Evolutionary conservation across 2,113 vertebrate species (phyloP).

Genomic region (Paradoxurus hermaphroditus): DNA sequence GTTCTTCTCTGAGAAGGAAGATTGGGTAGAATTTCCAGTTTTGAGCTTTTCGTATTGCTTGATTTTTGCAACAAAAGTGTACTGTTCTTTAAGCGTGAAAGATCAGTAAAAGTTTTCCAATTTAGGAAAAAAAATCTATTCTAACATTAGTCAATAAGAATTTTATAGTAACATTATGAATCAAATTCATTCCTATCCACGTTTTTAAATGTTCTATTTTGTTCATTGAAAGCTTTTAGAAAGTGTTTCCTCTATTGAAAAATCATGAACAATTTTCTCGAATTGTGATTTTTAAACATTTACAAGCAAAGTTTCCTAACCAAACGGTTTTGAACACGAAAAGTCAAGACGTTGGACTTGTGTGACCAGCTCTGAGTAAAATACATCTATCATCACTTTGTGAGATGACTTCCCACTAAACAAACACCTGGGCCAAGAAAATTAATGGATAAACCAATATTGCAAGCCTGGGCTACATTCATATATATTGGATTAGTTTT

Average conservation of each 20-base stretch:
- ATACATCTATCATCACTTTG: conserved; percentile 78
- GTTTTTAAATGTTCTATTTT: conserved; percentile 42
- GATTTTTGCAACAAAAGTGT: conserved; percentile 1
- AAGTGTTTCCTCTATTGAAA: conserved; percentile 60
- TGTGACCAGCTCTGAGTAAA: conserved; percentile 73
- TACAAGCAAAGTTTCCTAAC: conserved; percentile 57
- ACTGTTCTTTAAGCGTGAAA: conserved; percentile 34
- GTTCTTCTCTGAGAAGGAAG: not conserved
- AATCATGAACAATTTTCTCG: conserved; percentile 40
- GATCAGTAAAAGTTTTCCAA: conserved; percentile 6
- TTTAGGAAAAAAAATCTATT: not conserved
- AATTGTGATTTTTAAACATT: conserved; percentile 66
- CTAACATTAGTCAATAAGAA: conserved; percentile 4
- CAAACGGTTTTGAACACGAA: conserved; percentile 68
- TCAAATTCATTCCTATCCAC: conserved; percentile 50
- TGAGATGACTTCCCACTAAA: conserved; percentile 75
- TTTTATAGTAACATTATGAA: conserved; percentile 49
- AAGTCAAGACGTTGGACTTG: conserved; percentile 65
- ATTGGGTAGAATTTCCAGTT: conserved; percentile 1
- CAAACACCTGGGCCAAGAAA: conserved; percentile 81
- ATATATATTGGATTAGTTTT: conserved; percentile 81
- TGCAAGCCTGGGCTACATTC: conserved; percentile 79
- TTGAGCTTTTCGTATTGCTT: not conserved
- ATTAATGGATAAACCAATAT: conserved; percentile 71
- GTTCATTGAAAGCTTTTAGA: conserved; percentile 42